These are phyloP conservation scores for Coilia nasus DNA, from an alignment of 2,797 vertebrate species.

Conservation along the genomic window DNA sequence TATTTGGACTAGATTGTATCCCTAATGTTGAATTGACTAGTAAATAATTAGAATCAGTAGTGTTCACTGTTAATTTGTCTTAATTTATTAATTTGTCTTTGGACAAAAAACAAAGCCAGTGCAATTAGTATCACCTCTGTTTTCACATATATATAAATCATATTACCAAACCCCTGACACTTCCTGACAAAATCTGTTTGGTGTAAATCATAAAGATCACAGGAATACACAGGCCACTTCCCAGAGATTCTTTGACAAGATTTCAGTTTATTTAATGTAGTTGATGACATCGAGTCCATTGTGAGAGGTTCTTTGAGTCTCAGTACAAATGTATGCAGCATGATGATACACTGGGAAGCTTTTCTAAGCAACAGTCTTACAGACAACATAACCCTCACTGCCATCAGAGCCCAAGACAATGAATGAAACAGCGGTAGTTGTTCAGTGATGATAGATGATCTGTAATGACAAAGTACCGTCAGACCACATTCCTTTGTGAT, in stretches of 20 bases:
- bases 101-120: background rate
- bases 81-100: background rate
- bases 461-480: background rate
- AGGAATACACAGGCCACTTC: background rate
- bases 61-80: no score
- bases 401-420: background rate
- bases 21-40: background rate
- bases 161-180: background rate
- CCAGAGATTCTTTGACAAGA: slow-evolving; percentile 2
- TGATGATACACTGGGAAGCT: background rate
- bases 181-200: no score
- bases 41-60: background rate
- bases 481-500: background rate
- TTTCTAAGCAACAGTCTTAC: background rate
- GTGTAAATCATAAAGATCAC: background rate
- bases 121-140: background rate
- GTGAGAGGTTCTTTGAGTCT: background rate
- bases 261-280: background rate
- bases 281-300: background rate
- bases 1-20: background rate
- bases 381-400: background rate
- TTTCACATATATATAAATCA: background rate
- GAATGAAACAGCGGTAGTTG: background rate
- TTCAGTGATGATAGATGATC: background rate
- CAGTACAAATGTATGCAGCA: background rate